Conservation (phyloP, 2,113 vertebrate genomes). For the Crotalus tigris region DNA sequence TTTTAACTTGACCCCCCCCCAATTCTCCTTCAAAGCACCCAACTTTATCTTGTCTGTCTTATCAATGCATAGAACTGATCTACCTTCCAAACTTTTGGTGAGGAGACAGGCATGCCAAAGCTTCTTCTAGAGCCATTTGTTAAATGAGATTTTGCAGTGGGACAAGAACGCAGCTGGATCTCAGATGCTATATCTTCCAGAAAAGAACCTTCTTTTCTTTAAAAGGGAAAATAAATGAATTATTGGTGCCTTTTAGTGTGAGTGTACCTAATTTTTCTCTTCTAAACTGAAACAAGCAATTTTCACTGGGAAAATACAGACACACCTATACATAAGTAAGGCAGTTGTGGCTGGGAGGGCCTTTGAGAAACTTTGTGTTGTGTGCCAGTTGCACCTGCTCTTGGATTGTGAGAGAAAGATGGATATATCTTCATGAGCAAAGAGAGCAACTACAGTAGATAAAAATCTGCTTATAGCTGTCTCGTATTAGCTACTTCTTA, state of each 20-base stretch:
- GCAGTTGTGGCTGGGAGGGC: too few species aligned
- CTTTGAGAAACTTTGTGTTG: too few species aligned
- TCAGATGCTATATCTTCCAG: not conserved
- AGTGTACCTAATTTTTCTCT: not conserved
- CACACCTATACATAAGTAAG: not conserved
- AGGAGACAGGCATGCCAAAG: not conserved
- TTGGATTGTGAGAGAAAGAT: not conserved
- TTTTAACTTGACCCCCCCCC: not conserved
- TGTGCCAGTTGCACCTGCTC: too few species aligned
- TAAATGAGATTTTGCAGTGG: not conserved
- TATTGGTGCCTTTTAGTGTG: not conserved
- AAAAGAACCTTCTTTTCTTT: not conserved
- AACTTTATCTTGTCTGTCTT: not conserved
- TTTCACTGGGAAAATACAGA: not conserved
- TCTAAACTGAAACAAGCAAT: not conserved
- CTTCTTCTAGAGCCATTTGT: not conserved
- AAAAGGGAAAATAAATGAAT: not conserved
- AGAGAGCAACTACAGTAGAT: not conserved
- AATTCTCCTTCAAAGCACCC: not conserved
- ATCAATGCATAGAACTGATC: too few species aligned
- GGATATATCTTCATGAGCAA: not conserved
- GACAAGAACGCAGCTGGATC: not conserved
- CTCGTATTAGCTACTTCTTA: not conserved
- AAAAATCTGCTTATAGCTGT: not conserved
- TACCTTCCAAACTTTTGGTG: not conserved